phyloP scores from a whole-genome alignment of 2,888 invertebrate species.

The Carpatolechia fugitivella region DNA sequence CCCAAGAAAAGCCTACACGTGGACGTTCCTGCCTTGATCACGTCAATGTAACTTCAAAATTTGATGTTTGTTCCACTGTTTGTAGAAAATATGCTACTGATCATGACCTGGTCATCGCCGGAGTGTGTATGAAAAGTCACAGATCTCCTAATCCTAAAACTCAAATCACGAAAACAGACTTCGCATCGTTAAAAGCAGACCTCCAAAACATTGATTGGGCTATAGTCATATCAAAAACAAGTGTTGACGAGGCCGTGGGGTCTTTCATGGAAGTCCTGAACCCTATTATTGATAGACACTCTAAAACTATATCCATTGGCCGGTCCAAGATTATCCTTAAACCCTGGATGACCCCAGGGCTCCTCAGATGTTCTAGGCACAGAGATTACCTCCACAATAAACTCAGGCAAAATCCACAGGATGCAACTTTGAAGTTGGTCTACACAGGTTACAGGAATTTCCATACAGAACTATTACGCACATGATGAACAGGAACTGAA shows the following conservation, averaged over 20 bases:
- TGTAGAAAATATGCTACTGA: conserved; percentile 18
- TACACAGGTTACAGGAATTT: conserved; percentile 11
- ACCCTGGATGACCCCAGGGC: conserved; percentile 23
- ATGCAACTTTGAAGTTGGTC: background rate
- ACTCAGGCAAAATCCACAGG: conserved; percentile 6
- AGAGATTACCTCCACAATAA: conserved; percentile 16
- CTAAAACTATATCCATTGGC: background rate
- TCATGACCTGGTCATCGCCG: conserved; percentile 11
- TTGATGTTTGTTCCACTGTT: conserved; percentile 9
- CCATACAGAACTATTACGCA: conserved; percentile 6
- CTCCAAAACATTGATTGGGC: conserved; percentile 7
- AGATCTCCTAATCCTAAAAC: background rate
- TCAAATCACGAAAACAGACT: background rate
- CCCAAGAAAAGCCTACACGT: conserved; percentile 18
- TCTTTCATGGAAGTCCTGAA: background rate
- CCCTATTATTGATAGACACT: conserved; percentile 10
- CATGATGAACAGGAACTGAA: conserved; percentile 10
- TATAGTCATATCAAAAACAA: background rate
- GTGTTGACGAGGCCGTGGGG: background rate
- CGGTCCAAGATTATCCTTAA: conserved; percentile 14
- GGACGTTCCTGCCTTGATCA: conserved; percentile 20
- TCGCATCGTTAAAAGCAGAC: background rate
- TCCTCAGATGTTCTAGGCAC: conserved; percentile 16
- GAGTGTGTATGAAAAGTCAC: background rate
- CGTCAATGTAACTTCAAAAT: conserved; percentile 8